Evolutionary conservation across 2,888 invertebrate species (phyloP).

Genomic region (Empis stercorea): DNA sequence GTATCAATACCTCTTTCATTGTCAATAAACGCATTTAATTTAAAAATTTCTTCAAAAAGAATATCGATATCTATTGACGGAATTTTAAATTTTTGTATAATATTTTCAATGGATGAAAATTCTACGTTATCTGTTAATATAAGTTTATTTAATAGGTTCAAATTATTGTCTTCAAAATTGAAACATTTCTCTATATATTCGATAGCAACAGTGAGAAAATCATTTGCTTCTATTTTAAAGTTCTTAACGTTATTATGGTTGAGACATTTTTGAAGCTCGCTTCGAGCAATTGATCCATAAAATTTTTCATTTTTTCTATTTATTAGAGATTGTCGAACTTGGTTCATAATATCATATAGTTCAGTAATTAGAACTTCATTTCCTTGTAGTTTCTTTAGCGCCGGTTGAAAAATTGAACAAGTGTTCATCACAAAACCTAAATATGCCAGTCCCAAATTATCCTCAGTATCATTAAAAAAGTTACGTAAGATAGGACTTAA

Average conservation of each 20-base stretch:
- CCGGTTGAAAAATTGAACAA: background rate
- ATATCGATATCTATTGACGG: conserved; percentile 2
- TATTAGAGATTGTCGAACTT: background rate
- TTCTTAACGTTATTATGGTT: background rate
- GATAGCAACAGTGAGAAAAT: background rate
- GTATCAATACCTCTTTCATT: background rate
- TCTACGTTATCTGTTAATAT: background rate
- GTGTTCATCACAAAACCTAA: conserved; percentile 1
- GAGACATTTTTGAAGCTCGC: background rate
- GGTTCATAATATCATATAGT: background rate
- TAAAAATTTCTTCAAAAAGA: conserved; percentile 3
- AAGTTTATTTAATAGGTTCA: background rate
- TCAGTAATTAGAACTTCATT: background rate
- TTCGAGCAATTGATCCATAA: background rate
- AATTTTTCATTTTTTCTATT: background rate
- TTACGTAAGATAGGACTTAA: background rate
- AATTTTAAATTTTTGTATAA: background rate
- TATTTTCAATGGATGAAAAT: background rate
- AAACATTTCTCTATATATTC: background rate
- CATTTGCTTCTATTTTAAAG: background rate
- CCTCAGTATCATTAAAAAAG: background rate
- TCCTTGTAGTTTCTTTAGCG: background rate
- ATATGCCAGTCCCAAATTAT: background rate
- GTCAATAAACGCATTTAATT: conserved; percentile 1
- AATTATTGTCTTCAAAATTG: background rate